Conservation (phyloP, 30 jellyfish, hydroid and myxozoan genomes). For the Phacellophora camtschatica region DNA sequence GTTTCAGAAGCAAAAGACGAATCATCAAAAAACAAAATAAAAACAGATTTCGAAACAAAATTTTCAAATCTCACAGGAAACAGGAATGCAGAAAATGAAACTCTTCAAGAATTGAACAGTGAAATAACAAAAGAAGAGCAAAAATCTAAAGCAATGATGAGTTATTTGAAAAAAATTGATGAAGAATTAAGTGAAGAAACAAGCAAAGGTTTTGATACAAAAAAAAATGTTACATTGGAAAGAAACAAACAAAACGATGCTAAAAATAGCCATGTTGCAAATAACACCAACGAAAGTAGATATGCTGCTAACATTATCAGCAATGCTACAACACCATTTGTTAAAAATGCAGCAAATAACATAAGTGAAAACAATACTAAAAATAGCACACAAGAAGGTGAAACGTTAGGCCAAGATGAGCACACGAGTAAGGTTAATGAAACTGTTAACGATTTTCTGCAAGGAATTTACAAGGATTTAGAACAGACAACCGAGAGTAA, state of each 20-base stretch:
- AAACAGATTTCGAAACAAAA: not conserved
- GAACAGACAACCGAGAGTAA: not conserved
- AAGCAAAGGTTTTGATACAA: not conserved
- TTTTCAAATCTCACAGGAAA: no score
- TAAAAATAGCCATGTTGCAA: no score
- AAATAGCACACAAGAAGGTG: not conserved
- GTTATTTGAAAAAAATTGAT: slow-evolving; percentile 41
- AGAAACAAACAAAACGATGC: no score
- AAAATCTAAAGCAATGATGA: slow-evolving; percentile 47
- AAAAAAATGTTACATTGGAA: not conserved
- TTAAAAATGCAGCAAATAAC: not conserved
- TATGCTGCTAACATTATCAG: not conserved
- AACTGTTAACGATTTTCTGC: not conserved
- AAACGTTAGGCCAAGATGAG: not conserved
- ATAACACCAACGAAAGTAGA: not conserved
- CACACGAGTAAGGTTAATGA: not conserved
- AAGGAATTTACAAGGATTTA: not conserved
- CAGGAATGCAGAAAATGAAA: no score
- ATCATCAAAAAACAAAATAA: not conserved
- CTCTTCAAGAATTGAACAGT: slow-evolving; percentile 22
- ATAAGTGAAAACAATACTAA: not conserved
- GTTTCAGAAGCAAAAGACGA: not conserved
- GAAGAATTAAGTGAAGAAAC: slow-evolving; percentile 40
- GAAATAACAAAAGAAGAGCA: slow-evolving; percentile 35
- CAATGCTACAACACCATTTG: not conserved